Base-by-base conservation (phyloP, 2,888 invertebrate genomes). In the Mythimna loreyi region DNA sequence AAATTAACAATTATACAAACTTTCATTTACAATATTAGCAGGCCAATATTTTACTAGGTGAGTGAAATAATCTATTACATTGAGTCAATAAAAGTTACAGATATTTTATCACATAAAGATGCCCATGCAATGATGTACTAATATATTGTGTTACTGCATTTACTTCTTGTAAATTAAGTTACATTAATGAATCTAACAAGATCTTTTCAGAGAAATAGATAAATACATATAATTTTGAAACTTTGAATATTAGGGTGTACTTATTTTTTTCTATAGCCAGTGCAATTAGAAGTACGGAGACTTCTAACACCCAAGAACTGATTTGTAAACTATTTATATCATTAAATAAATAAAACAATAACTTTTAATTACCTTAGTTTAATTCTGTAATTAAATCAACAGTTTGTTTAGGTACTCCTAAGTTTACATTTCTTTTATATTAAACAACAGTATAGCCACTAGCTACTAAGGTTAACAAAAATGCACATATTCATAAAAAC, bases 321-420 rank as follows among this genome's bases (percentile, higher is more conserved):
- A 76, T 75, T 64, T 77, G 72, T 81, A 73, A 75, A 60, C 47
- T 73, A 78, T 72, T 74, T 67, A 61, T 63, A 70, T 61, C n/a
- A 71, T 62, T 70, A 69, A 79, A 83, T 79, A 67, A 83, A 83
- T 79, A 67, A 83, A 81, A 77, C 75, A 65, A 67, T 65, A 68
- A 52, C 60, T 64, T 56, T 47, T 65, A 57, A 36, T n/a, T 70
- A 67, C 19, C 68, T 75, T 74, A 76, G 47, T 78, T 67, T 72
- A 75, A 67, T 78, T 71, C 28, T 74, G 57, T 73, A 47, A 68
- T 80, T 74, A 59, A 60, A 68, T 68, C 36, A 80, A 80, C 78
- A 75, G 70, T 71, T 80, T 79, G 55, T 72, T 64, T 47, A 72
- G 49, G 61, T 81, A 67, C 71, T 62, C 56, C 57, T 67, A 75